Evolutionary conservation across 2,113 vertebrate genomes (phyloP), one percentile per base, ranked within the genome.

Genomic region (Laterallus jamaicensis): DNA sequence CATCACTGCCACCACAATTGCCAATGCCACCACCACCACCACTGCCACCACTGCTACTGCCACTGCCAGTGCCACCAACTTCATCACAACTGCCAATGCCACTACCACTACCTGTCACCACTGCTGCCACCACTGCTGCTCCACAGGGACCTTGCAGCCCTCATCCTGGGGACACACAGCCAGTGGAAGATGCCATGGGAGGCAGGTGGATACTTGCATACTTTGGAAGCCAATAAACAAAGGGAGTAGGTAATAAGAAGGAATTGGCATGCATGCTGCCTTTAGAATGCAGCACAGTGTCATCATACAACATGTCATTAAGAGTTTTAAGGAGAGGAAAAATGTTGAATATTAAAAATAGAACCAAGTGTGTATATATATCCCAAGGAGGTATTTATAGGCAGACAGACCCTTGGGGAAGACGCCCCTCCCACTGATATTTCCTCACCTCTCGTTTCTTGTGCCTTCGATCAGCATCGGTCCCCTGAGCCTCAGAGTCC

Each of bases 161-260:
- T 10, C 64, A 8, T 35, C 39, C 2, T 7, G 4, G 64, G 20
- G 32, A 1, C 5, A 2, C 16, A 12, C 28, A 16, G 52, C 31
- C 0, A 0, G 35, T 44, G 62, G 42, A 20, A 4, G 16, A 28
- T 44, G 50, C 14, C 26, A 0, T 11, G 0, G 14, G 32, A 32
- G 32, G 42, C 37, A 47, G 42, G 16, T 3, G 3, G 2, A 12
- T 15, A 3, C 19, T 2, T 11, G 7, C 22, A 9, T 1, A 4
- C 20, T 14, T 16, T 1, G 25, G 31, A 8, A 20, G 5, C 1
- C 24, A 22, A 4, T 3, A 3, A 22, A 4, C 3, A 3, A 56
- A 35, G 1, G 1, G 7, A 37, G 0, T 15, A 2, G 42, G 83
- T 20, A 17, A 17, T 32, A 10, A 16, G 68, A 54, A 18, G 1